A percentile compares a stretch with the other conserved stretches of the same genome.
Evolutionary conservation across 2,888 invertebrate genomes (phyloP).

Genomic region (Platycnemis pennipes): DNA sequence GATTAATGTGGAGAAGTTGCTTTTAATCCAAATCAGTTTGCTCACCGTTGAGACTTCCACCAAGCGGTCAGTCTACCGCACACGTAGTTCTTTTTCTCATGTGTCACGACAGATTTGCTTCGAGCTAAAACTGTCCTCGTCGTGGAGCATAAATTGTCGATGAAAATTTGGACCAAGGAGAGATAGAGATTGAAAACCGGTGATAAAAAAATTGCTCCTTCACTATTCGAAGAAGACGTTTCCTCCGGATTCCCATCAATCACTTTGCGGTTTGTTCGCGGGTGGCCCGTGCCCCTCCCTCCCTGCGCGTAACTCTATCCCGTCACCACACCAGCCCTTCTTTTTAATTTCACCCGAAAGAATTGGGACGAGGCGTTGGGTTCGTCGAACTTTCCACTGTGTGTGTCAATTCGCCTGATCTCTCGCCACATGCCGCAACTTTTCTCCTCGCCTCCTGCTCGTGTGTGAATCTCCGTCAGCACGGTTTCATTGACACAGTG

Average conservation of each 20-base stretch:
- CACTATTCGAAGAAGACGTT: background rate
- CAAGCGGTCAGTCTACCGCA: too few species aligned
- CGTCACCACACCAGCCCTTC: background rate
- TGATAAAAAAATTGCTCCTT: background rate
- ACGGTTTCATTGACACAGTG: background rate
- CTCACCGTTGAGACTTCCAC: too few species aligned
- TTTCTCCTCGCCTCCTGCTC: background rate
- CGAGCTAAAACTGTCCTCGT: too few species aligned
- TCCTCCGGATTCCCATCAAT: background rate
- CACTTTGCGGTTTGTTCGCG: background rate
- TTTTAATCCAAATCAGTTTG: too few species aligned
- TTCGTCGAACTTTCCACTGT: conserved; percentile 2
- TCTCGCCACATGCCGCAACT: background rate
- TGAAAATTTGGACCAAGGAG: too few species aligned
- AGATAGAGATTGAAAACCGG: background rate
- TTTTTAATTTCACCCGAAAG: background rate
- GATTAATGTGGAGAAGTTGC: too few species aligned
- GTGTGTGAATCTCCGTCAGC: background rate
- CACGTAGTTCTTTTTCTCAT: too few species aligned
- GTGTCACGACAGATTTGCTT: too few species aligned
- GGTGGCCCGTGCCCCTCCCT: background rate
- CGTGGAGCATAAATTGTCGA: too few species aligned
- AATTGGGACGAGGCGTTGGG: background rate
- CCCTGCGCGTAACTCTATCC: background rate
- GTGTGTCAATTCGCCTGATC: background rate